Evolutionary conservation across 2,888 invertebrate species (phyloP).

Genomic region (Drosophila demipolita): DNA sequence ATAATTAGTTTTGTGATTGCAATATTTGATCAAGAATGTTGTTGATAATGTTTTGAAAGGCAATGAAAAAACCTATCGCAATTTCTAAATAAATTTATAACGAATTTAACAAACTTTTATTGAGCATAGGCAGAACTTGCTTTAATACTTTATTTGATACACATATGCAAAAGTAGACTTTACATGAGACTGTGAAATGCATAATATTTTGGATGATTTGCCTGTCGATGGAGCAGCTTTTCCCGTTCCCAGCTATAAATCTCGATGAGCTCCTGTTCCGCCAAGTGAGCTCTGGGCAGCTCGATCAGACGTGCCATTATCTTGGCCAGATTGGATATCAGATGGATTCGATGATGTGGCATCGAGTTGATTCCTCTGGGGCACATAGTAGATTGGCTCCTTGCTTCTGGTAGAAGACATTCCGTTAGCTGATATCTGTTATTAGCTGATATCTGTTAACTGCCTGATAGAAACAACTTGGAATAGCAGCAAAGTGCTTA

Average conservation of each 20-base stretch:
- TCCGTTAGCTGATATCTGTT: neutral
- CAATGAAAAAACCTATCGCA: neutral
- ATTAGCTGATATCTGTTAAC: neutral
- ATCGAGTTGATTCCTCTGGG: neutral
- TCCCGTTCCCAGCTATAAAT: slow-evolving; percentile 98
- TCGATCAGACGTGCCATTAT: slow-evolving; percentile 43
- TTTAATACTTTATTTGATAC: neutral
- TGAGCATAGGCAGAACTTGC: too few species aligned
- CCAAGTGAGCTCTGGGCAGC: slow-evolving; percentile 96
- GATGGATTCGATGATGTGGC: neutral
- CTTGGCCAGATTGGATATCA: slow-evolving; percentile 35
- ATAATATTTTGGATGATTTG: slow-evolving; percentile 80
- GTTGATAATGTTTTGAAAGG: neutral
- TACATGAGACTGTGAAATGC: neutral
- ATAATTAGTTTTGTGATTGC: slow-evolving; percentile 2
- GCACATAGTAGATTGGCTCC: slow-evolving; percentile 27
- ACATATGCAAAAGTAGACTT: neutral
- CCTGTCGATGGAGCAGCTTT: slow-evolving; percentile 97
- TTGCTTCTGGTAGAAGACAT: slow-evolving; percentile 30
- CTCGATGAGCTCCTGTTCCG: slow-evolving; percentile 97
- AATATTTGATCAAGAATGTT: neutral
- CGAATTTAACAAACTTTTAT: too few species aligned
- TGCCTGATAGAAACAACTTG: slow-evolving; percentile 25
- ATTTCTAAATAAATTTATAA: neutral
- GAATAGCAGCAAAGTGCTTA: slow-evolving; percentile 28